These are phyloP conservation scores for Apis florea DNA, from an alignment of 1,140 invertebrate species.

Conservation along the genomic window DNA sequence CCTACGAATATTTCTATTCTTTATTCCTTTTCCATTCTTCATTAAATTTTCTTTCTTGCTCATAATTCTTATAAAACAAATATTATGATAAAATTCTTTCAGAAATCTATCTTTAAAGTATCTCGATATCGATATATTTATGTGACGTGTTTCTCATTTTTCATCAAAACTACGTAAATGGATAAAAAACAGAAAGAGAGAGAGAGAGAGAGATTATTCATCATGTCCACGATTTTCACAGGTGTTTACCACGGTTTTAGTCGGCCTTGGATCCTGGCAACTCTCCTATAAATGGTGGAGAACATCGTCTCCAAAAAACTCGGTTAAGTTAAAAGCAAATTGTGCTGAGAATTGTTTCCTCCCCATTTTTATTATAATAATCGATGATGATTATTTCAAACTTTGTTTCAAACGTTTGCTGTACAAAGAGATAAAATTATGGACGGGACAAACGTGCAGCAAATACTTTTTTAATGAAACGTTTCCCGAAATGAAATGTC, in stretches of 20 bases:
- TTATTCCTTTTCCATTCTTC: too few relatives aligned
- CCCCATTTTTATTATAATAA: background rate
- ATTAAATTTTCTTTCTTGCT: too few relatives aligned
- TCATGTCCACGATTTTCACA: conserved; percentile 43
- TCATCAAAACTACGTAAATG: background rate
- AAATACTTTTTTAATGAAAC: background rate
- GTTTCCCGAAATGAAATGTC: background rate
- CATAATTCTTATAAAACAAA: too few relatives aligned
- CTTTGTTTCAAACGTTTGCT: background rate
- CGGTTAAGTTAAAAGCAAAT: conserved; percentile 22
- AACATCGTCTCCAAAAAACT: conserved; percentile 34
- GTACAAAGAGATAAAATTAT: too few relatives aligned
- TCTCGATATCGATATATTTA: too few relatives aligned
- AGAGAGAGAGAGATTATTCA: conserved; percentile 28
- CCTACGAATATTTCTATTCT: too few relatives aligned
- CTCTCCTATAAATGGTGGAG: conserved; percentile 40
- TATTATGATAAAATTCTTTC: too few relatives aligned
- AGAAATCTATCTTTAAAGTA: too few relatives aligned
- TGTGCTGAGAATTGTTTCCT: background rate
- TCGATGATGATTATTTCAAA: too few relatives aligned
- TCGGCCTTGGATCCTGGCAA: conserved; percentile 54
- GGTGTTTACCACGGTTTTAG: conserved; percentile 47
- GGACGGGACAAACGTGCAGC: too few relatives aligned
- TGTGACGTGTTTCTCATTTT: background rate
- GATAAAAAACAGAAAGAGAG: background rate